Evolutionary conservation across 2,888 invertebrate genomes (phyloP).

Genomic region (Spodoptera picta): DNA sequence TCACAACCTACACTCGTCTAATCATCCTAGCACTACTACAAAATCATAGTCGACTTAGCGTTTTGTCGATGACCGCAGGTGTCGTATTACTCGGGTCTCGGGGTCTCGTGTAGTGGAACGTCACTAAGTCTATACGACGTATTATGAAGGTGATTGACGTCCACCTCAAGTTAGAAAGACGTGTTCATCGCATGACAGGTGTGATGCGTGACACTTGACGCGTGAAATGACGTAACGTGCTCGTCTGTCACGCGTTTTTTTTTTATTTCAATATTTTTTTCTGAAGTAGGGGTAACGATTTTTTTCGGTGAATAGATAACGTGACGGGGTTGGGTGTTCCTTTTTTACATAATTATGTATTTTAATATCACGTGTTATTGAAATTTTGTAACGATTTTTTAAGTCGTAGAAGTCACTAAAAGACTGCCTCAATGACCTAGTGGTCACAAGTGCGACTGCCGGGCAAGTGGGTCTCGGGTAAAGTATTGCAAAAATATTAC

Average conservation of each 20-base stretch:
- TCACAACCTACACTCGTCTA: slow-evolving; percentile 9
- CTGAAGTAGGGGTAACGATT: neutral
- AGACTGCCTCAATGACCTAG: too few relatives aligned
- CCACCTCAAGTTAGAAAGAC: slow-evolving; percentile 71
- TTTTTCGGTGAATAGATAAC: neutral
- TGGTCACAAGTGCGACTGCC: too few relatives aligned
- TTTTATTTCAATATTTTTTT: slow-evolving; percentile 13
- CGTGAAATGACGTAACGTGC: slow-evolving; percentile 65
- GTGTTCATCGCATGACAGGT: slow-evolving; percentile 65
- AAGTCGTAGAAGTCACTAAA: too few relatives aligned
- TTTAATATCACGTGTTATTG: too few relatives aligned
- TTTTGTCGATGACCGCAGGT: slow-evolving; percentile 80
- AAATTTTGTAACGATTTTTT: too few relatives aligned
- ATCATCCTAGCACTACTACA: slow-evolving; percentile 32
- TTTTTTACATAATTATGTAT: too few relatives aligned
- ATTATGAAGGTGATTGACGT: slow-evolving; percentile 82
- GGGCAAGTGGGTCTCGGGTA: too few relatives aligned
- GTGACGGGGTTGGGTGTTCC: too few relatives aligned
- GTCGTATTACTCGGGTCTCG: slow-evolving; percentile 66
- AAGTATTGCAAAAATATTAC: too few relatives aligned
- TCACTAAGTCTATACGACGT: slow-evolving; percentile 80
- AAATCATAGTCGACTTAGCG: slow-evolving; percentile 72
- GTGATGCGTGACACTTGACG: slow-evolving; percentile 73
- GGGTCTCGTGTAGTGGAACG: slow-evolving; percentile 69
- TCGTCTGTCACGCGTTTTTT: slow-evolving; percentile 56